Conservation (phyloP, 1,140 invertebrate genomes). For the Eciton burchellii region DNA sequence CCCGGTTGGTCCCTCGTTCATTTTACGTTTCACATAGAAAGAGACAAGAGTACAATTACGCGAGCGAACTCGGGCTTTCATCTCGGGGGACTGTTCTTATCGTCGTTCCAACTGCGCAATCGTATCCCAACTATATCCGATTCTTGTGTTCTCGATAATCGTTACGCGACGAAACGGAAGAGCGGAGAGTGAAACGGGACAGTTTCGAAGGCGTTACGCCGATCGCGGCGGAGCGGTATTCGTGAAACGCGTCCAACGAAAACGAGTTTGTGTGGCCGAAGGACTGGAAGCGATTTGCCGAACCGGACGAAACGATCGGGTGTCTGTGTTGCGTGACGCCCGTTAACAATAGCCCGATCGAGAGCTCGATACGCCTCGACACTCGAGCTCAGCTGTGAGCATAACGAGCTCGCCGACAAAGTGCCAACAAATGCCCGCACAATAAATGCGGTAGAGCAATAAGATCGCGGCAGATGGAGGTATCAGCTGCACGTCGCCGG, state of each 20-base stretch:
- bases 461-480: slow-evolving; percentile 72
- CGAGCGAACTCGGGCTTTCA: no score
- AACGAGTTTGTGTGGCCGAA: slow-evolving; percentile 14
- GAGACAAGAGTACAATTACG: background rate
- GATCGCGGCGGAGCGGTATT: slow-evolving; percentile 14
- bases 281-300: slow-evolving; percentile 30
- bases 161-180: background rate
- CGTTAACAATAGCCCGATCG: slow-evolving; percentile 67
- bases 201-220: background rate
- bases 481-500: slow-evolving; percentile 69
- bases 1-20: background rate
- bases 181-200: slow-evolving; percentile 7
- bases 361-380: slow-evolving; percentile 65
- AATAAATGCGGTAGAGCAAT: slow-evolving; percentile 63
- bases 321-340: slow-evolving; percentile 51
- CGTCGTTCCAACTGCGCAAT: no score
- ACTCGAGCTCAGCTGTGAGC: slow-evolving; percentile 29
- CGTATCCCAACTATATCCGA: no score
- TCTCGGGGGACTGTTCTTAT: no score
- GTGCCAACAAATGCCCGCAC: slow-evolving; percentile 67
- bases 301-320: slow-evolving; percentile 21
- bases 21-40: background rate
- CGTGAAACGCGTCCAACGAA: background rate
- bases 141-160: no score
- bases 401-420: slow-evolving; percentile 71